Evolutionary conservation across 2,113 vertebrate species (phyloP).

Genomic region (Columba livia): DNA sequence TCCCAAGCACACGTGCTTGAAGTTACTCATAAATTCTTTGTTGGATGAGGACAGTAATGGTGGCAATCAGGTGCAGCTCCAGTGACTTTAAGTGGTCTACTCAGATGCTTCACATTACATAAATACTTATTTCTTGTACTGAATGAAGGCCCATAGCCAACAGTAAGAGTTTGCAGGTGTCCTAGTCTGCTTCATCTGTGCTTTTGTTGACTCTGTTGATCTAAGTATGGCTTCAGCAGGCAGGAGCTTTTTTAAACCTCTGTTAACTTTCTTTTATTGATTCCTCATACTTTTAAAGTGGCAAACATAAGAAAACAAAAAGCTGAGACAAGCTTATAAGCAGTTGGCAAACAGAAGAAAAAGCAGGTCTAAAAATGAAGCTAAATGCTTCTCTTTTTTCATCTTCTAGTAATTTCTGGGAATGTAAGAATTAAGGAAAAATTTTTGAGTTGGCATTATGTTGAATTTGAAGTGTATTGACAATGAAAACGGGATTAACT

Average conservation of each 20-base stretch:
- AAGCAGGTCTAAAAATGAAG: constrained; percentile 11
- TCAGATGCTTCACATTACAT: background rate
- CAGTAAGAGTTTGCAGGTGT: constrained; percentile 47
- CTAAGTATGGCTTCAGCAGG: constrained; percentile 25
- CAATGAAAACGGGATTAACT: constrained; percentile 72
- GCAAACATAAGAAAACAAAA: constrained; percentile 31
- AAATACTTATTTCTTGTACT: background rate
- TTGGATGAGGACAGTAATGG: background rate
- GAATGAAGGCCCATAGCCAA: background rate
- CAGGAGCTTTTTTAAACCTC: constrained; percentile 33
- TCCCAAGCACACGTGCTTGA: background rate
- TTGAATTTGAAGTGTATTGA: constrained; percentile 71
- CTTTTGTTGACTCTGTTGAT: constrained; percentile 51
- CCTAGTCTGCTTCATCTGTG: constrained; percentile 17
- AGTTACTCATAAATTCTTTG: background rate
- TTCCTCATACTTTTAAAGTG: constrained; percentile 41
- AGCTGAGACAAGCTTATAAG: constrained; percentile 1
- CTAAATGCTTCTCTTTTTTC: constrained; percentile 12
- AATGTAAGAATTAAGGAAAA: constrained; percentile 65
- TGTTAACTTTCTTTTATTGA: constrained; percentile 49
- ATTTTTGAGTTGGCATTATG: constrained; percentile 41
- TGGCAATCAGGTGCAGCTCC: background rate
- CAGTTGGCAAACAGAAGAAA: background rate
- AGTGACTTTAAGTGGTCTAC: background rate
- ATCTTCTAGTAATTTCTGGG: constrained; percentile 53